phyloP scores from a whole-genome alignment of 2,113 vertebrate species.

The Petrocephalus microphthalmus region DNA sequence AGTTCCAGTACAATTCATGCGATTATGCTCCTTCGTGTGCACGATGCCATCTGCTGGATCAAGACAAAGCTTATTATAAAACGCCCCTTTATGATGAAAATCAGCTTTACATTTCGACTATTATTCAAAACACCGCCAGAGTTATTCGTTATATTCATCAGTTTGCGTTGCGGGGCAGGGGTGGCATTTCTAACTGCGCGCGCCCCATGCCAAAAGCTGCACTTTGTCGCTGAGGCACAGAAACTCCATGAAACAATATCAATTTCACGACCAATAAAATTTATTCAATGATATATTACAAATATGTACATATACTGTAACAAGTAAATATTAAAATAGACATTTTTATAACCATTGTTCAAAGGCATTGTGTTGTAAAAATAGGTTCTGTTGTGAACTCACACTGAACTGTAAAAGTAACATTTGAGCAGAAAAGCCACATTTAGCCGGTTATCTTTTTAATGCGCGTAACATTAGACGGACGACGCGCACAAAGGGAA shows the following conservation, averaged over 20 bases:
- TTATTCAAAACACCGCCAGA: background rate
- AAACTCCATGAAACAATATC: background rate
- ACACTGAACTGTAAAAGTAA: constrained; percentile 69
- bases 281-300: constrained; percentile 99
- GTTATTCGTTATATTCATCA: background rate
- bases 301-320: constrained; percentile 90
- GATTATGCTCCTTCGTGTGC: background rate
- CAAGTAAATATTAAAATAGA: constrained; percentile 99
- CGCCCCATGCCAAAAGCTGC: background rate
- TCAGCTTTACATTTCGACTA: background rate
- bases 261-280: constrained; percentile 98
- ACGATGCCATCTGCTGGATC: constrained; percentile 41
- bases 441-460: constrained; percentile 41
- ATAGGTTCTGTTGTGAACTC: constrained; percentile 84
- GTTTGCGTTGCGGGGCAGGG: background rate
- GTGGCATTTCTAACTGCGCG: background rate
- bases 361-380: constrained; percentile 92
- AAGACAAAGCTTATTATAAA: background rate
- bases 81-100: background rate
- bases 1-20: background rate
- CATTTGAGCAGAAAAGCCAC: constrained; percentile 66
- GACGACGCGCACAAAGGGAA: constrained; percentile 66
- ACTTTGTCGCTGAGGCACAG: background rate
- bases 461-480: constrained; percentile 63
- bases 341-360: constrained; percentile 96